Base-by-base conservation (phyloP, 2,888 invertebrate species). In the Drosophila lacicola region DNA sequence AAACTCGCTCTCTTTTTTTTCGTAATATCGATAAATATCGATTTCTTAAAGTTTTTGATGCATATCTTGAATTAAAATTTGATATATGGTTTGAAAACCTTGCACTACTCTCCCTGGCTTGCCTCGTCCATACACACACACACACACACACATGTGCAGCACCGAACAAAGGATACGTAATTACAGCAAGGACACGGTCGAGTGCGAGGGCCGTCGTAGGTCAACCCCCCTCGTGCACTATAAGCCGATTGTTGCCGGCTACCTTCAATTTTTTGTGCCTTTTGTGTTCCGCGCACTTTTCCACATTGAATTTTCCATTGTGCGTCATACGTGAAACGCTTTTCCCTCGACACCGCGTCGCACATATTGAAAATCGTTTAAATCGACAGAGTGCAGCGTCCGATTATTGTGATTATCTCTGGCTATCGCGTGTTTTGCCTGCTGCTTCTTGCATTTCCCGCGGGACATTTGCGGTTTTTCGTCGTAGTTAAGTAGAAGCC, bases 321-420 rank as follows among this genome's bases (percentile, higher is more conserved):
- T 84, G 81, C 80, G 87, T 82, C 88, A 82, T 79, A 64, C 62
- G 47, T 53, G 42, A 39, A 45, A 37, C 42, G 47, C 60, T 57
- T 65, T 79, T 64, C 65, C 67, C 69, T 41, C 29, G 58, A 57
- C 64, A 45, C 49, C 13, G 14, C 39, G 47, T 33, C 56, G 47
- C 71, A 61, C 80, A 80, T 85, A 85, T 85, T 87, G 85, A 89
- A 85, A 85, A 88, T 85, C 89, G 88, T 66, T 85, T 85, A 85
- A 87, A 73, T 89, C 79, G 64, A 49, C 62, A 63, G 70, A 82
- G 90, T 84, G 86, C 90, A 90, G 71, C 78, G 90, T 75, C 82
- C 90, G 89, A 89, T 89, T 90, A 89, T 85, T 64, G 69, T 90
- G 90, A 90, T 89, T 89, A 89, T 89, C 90, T 77, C 11, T 14